Evolutionary conservation across 2,113 vertebrate genomes (phyloP).

Genomic region (Girardinichthys multiradiatus): DNA sequence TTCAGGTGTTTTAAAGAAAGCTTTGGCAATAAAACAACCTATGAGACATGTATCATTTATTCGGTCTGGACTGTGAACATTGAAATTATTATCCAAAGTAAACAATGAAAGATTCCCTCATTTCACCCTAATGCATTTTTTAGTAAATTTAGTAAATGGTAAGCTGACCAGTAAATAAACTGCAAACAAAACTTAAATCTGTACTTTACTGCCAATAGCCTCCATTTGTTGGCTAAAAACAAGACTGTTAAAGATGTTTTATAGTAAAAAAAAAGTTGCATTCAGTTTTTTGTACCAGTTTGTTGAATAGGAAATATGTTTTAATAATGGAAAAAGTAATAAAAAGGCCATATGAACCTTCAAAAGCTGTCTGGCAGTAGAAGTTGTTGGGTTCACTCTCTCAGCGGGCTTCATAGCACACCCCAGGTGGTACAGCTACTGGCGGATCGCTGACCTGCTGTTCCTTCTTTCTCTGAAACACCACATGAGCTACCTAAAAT

Average conservation of each 20-base stretch:
- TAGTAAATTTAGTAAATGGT: not conserved
- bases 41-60: not conserved
- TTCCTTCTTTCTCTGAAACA: not conserved
- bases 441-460: not conserved
- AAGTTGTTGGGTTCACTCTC: not conserved
- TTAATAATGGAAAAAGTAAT: constrained; percentile 24
- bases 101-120: constrained; percentile 4
- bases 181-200: not conserved
- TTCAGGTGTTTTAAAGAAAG: not conserved
- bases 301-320: constrained; percentile 23
- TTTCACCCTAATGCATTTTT: not conserved
- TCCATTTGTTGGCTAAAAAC: constrained; percentile 19
- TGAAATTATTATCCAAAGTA: not conserved
- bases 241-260: constrained; percentile 12
- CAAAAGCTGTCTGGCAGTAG: constrained; percentile 9
- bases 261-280: constrained; percentile 11
- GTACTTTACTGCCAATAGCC: not conserved
- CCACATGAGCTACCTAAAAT: too few relatives aligned
- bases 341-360: constrained; percentile 13
- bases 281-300: constrained; percentile 4
- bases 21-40: too few relatives aligned
- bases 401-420: constrained; percentile 9
- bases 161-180: not conserved
- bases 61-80: not conserved
- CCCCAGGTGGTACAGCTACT: not conserved